Evolutionary conservation across 1,140 invertebrate species (phyloP).

Genomic region (Stegodyphus mimosarum): DNA sequence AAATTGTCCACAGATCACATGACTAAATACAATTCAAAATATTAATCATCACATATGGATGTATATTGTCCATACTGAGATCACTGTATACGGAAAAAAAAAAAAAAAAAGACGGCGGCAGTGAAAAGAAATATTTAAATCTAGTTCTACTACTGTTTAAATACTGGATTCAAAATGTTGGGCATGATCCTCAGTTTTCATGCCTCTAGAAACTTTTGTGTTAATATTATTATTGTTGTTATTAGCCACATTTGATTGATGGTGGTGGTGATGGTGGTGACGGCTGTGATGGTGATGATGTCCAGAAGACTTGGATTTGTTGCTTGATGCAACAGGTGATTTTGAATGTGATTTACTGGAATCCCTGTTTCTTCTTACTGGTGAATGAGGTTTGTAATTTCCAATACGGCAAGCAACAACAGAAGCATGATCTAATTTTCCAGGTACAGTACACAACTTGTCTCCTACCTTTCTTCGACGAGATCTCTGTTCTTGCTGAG

Average conservation of each 20-base stretch:
- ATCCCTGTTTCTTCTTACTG: slow-evolving; percentile 32
- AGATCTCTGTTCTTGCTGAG: slow-evolving; percentile 71
- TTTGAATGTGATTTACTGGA: slow-evolving; percentile 39
- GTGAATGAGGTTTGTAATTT: slow-evolving; percentile 42
- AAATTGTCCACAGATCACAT: no score
- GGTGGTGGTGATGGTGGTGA: slow-evolving; percentile 35
- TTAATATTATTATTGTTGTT: slow-evolving; percentile 35
- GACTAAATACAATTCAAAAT: neutral
- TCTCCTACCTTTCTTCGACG: slow-evolving; percentile 78
- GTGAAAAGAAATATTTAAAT: slow-evolving; percentile 23
- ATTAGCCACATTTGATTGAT: slow-evolving; percentile 10
- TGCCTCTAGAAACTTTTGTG: slow-evolving; percentile 24
- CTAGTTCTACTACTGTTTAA: neutral
- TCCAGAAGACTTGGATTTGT: slow-evolving; percentile 20
- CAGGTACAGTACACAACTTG: slow-evolving; percentile 81
- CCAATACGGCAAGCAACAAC: slow-evolving; percentile 62
- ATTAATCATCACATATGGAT: slow-evolving; percentile 40
- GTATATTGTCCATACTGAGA: slow-evolving; percentile 48
- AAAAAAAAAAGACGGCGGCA: slow-evolving; percentile 3
- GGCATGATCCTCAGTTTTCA: slow-evolving; percentile 35
- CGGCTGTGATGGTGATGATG: slow-evolving; percentile 42
- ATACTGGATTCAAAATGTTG: slow-evolving; percentile 51
- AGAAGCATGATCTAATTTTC: slow-evolving; percentile 93
- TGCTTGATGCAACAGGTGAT: slow-evolving; percentile 25
- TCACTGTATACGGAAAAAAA: slow-evolving; percentile 24